A percentile compares a stretch with the other conserved stretches of the same genome.
Evolutionary conservation across 2,797 vertebrate genomes (phyloP).

Genomic region (Acridotheres tristis): DNA sequence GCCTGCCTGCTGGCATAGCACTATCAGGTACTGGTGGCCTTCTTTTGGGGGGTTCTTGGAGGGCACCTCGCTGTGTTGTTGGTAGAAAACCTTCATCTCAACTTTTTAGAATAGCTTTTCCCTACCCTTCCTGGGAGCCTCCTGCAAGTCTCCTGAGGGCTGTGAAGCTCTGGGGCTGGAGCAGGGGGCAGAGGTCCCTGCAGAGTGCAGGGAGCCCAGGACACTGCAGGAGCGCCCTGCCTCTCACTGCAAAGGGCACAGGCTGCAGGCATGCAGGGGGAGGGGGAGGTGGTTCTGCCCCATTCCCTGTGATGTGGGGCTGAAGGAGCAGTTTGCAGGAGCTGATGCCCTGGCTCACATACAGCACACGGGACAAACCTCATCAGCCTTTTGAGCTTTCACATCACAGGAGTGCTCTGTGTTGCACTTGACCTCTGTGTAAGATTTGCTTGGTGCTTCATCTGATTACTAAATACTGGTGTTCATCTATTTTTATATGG

Average conservation of each 20-base stretch:
- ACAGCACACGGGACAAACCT: neutral
- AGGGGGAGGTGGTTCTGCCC: neutral
- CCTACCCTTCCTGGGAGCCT: neutral
- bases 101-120: neutral
- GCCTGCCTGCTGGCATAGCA: neutral
- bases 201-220: neutral
- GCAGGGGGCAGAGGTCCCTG: neutral
- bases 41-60: neutral
- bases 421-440: neutral
- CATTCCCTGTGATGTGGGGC: fast-evolving
- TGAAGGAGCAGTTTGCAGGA: neutral
- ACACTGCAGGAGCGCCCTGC: fast-evolving
- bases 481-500: neutral
- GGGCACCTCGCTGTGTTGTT: neutral
- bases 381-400: neutral
- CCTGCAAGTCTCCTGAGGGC: neutral
- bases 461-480: neutral
- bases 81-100: neutral
- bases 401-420: neutral
- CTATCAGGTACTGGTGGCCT: neutral
- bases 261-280: neutral
- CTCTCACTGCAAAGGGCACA: fast-evolving
- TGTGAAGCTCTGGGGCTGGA: neutral
- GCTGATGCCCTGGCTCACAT: fast-evolving
- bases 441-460: neutral